phyloP scores from a whole-genome alignment of 2,888 invertebrate genomes.

The Cephus pulcher region DNA sequence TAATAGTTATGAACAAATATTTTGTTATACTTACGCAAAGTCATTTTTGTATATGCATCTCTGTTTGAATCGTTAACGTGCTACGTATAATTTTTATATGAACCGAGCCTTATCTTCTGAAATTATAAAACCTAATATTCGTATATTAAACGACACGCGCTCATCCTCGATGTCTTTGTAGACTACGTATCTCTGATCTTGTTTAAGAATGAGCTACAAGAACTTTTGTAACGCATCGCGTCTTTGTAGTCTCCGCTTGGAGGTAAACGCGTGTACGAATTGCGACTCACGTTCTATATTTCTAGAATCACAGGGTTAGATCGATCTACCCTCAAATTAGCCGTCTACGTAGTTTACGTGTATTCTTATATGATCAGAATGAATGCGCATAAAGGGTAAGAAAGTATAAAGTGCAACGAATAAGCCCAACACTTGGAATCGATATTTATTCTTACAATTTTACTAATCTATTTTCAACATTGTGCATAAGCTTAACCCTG shows the following conservation, averaged over 20 bases:
- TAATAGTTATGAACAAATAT: constrained; percentile 35
- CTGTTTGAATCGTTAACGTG: constrained; percentile 37
- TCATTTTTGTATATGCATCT: constrained; percentile 44
- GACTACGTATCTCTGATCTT: neutral
- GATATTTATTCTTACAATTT: neutral
- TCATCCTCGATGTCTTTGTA: neutral
- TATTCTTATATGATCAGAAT: neutral
- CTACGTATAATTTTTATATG: constrained; percentile 32
- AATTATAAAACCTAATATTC: constrained; percentile 20
- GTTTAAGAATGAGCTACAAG: constrained; percentile 19
- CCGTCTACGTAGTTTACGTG: neutral
- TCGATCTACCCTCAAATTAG: neutral
- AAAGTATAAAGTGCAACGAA: neutral
- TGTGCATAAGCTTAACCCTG: neutral
- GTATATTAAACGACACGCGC: neutral
- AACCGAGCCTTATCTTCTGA: constrained; percentile 39
- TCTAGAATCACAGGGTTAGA: neutral
- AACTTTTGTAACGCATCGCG: constrained; percentile 25
- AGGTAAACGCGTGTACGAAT: neutral
- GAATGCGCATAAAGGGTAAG: neutral
- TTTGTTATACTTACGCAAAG: constrained; percentile 37
- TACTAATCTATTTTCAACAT: neutral
- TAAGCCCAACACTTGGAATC: neutral
- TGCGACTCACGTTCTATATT: neutral
- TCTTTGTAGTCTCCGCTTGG: neutral